Percentiles rank a stretch among this genome's conserved stretches.
These are phyloP conservation scores for Tinea pellionella DNA, from an alignment of 2,888 invertebrate species.

Conservation along the genomic window DNA sequence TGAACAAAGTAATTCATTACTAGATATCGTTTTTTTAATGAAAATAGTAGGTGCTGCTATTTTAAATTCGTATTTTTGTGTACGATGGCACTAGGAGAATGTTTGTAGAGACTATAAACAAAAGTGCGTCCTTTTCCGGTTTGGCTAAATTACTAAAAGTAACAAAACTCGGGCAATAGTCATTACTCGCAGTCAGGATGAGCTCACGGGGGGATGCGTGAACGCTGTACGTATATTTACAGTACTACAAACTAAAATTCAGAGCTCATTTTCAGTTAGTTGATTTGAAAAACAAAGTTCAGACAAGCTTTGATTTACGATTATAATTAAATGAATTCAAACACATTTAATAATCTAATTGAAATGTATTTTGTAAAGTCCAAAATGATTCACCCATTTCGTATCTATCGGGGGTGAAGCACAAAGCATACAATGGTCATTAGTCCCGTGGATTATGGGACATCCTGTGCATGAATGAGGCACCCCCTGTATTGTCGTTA, in stretches of 20 bases:
- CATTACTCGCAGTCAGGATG: conserved; percentile 12
- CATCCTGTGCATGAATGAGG: neutral
- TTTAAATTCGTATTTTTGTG: neutral
- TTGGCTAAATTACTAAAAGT: neutral
- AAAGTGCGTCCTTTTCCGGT: neutral
- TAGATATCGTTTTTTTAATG: no score
- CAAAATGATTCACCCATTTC: no score
- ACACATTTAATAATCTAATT: no score
- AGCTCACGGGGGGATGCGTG: neutral
- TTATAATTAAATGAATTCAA: no score
- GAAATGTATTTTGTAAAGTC: no score
- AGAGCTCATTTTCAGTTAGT: neutral
- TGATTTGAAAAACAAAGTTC: no score
- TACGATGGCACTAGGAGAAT: neutral
- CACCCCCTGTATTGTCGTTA: neutral
- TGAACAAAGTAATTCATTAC: no score
- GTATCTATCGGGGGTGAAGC: neutral
- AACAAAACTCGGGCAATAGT: conserved; percentile 7
- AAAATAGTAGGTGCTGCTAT: neutral
- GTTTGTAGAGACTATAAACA: no score
- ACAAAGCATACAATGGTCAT: neutral
- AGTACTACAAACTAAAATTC: neutral
- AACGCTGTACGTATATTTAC: neutral
- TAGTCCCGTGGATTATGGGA: neutral
- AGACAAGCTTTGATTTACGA: no score